Percentiles rank a stretch among this genome's conserved stretches.
Conservation (phyloP, 1,140 invertebrate genomes). For the Drosophila obscura region DNA sequence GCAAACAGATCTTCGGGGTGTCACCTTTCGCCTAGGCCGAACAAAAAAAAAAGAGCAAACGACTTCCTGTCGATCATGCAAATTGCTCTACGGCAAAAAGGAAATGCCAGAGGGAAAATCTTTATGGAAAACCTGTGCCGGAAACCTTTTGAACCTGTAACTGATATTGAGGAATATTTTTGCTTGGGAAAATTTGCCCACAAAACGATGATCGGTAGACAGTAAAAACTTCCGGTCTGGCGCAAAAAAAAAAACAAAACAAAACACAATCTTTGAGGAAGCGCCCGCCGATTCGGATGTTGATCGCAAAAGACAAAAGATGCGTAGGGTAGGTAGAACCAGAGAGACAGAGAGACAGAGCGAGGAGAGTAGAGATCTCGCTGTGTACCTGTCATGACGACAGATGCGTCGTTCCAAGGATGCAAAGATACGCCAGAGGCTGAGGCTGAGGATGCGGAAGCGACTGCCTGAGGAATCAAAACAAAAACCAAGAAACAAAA, state of each 20-base stretch:
- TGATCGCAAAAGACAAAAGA: conserved; percentile 41
- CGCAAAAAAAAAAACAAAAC: conserved; percentile 8
- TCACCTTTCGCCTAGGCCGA: conserved; percentile 17
- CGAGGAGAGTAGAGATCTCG: neutral
- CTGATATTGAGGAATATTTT: conserved; percentile 34
- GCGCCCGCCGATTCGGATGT: conserved; percentile 29
- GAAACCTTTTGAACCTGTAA: conserved; percentile 53
- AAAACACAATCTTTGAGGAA: conserved; percentile 28
- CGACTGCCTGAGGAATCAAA: conserved; percentile 63
- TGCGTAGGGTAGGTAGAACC: conserved; percentile 41
- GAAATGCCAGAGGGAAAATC: conserved; percentile 5
- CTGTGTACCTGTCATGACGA: conserved; percentile 65
- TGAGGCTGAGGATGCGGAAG: conserved; percentile 66
- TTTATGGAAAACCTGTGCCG: conserved; percentile 39
- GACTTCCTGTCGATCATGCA: conserved; percentile 65
- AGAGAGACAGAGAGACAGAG: conserved; percentile 4
- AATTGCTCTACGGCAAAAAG: conserved; percentile 39
- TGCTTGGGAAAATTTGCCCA: conserved; percentile 36
- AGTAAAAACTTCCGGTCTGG: conserved; percentile 70
- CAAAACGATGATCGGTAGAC: conserved; percentile 72
- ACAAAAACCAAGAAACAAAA: conserved; percentile 59
- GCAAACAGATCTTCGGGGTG: conserved; percentile 20
- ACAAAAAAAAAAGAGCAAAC: conserved; percentile 36
- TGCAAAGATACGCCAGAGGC: conserved; percentile 15
- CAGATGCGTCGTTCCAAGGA: conserved; percentile 63